Percentiles rank a stretch among this genome's conserved stretches.
phyloP scores from a whole-genome alignment of 2,888 invertebrate species.

The Scaptomyza caliginosa region DNA sequence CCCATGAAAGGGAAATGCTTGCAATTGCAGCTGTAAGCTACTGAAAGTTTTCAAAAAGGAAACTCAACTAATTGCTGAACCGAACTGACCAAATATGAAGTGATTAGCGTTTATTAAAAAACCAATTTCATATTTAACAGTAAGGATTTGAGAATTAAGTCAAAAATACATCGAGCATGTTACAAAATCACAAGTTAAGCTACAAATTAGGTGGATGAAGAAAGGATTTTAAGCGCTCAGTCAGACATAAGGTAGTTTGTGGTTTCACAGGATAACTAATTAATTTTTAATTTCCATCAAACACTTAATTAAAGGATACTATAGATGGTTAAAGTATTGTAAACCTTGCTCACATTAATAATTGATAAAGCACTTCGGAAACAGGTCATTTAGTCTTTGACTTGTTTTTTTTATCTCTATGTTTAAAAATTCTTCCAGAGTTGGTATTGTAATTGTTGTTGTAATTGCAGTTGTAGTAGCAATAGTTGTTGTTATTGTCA shows the following conservation, averaged over 20 bases:
- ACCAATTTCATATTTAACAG: too few species aligned
- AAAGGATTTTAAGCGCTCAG: too few species aligned
- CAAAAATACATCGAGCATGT: too few species aligned
- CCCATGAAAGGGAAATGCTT: conserved; percentile 57
- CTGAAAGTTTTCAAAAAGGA: conserved; percentile 25
- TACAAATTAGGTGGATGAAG: too few species aligned
- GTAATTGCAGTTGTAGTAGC: conserved; percentile 2
- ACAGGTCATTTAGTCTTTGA: background rate
- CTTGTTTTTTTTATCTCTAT: background rate
- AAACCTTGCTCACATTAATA: background rate
- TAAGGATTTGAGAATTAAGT: too few species aligned
- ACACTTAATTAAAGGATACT: too few species aligned
- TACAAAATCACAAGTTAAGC: too few species aligned
- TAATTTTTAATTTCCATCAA: too few species aligned
- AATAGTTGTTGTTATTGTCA: conserved; percentile 17
- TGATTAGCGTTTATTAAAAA: too few species aligned
- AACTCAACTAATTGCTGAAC: background rate
- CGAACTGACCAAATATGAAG: background rate
- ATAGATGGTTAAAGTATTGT: too few species aligned
- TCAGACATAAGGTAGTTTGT: too few species aligned
- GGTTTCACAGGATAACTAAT: too few species aligned
- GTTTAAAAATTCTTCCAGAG: background rate
- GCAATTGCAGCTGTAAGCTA: conserved; percentile 47
- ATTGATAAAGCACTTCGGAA: background rate
- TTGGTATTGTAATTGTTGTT: conserved; percentile 9